Evolutionary conservation across 2,888 invertebrate species (phyloP).

Genomic region (Dryobotodes eremita): DNA sequence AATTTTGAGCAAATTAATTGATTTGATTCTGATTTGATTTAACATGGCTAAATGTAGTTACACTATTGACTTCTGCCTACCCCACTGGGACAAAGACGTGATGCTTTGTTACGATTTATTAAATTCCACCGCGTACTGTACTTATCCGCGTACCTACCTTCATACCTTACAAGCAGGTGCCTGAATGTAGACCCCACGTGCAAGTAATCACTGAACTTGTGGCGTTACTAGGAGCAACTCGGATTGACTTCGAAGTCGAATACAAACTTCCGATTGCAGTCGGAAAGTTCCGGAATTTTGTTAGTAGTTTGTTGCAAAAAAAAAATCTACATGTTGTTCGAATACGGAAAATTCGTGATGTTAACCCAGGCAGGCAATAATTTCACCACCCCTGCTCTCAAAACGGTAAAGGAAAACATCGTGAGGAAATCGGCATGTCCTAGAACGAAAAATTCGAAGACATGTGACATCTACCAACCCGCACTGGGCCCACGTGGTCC

Average conservation of each 20-base stretch:
- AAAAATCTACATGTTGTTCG: neutral
- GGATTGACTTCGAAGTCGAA: conserved; percentile 36
- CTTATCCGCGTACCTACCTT: no score
- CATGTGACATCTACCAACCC: no score
- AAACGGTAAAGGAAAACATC: no score
- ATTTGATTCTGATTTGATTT: no score
- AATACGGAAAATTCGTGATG: neutral
- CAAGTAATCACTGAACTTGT: conserved; percentile 52
- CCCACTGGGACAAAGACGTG: neutral
- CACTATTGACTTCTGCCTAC: no score
- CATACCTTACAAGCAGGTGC: neutral
- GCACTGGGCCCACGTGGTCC: no score
- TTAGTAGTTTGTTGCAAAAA: neutral
- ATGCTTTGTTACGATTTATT: neutral
- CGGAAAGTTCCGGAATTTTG: conserved; percentile 33
- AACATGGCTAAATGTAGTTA: no score
- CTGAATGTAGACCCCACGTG: conserved; percentile 27
- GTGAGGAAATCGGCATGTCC: no score
- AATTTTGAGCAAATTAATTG: no score
- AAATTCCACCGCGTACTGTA: neutral
- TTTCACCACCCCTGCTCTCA: no score
- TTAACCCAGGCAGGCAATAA: no score
- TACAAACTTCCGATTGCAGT: conserved; percentile 45
- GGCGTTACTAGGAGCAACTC: conserved; percentile 34
- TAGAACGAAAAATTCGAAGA: no score